Percentiles rank a stretch among this genome's conserved stretches.
phyloP scores from a whole-genome alignment of 1,140 invertebrate species.

The Caerostris extrusa region DNA sequence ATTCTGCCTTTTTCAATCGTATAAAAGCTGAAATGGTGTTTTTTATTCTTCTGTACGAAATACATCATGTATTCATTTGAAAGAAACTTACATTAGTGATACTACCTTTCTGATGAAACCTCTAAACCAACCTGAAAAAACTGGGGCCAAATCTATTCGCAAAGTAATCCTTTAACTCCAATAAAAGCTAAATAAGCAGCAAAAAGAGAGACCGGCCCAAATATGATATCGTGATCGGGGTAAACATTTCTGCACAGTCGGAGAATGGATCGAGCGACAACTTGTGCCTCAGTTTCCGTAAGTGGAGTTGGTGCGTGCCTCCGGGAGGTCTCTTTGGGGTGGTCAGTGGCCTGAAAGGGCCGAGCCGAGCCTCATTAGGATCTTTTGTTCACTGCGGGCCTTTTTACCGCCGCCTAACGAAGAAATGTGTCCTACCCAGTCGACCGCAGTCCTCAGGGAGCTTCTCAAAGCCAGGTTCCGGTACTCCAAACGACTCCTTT shows the following conservation, averaged over 20 bases:
- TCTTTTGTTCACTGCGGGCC: slow-evolving; percentile 12
- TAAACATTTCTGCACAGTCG: slow-evolving; percentile 31
- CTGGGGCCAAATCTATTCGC: too few species aligned
- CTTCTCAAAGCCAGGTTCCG: neutral
- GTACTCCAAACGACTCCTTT: neutral
- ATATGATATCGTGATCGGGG: slow-evolving; percentile 36
- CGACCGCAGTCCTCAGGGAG: slow-evolving; percentile 49
- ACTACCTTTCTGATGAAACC: too few species aligned
- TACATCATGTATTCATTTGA: too few species aligned
- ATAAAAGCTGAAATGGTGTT: too few species aligned
- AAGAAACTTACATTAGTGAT: too few species aligned
- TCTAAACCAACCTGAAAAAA: too few species aligned
- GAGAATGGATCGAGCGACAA: slow-evolving; percentile 52
- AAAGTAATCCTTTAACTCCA: slow-evolving; percentile 10
- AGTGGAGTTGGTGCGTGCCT: slow-evolving; percentile 59
- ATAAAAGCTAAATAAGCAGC: neutral
- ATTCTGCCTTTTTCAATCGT: too few species aligned
- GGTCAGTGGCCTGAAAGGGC: slow-evolving; percentile 58
- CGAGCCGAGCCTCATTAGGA: slow-evolving; percentile 57
- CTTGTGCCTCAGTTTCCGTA: neutral
- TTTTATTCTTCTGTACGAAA: too few species aligned
- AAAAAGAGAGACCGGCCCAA: neutral
- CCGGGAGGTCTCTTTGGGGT: slow-evolving; percentile 24
- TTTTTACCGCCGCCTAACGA: slow-evolving; percentile 66
- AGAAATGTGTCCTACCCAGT: slow-evolving; percentile 64